Percentiles rank a stretch among this genome's conserved stretches.
Conservation (phyloP, 1,140 invertebrate genomes). For the Teleopsis dalmanni region DNA sequence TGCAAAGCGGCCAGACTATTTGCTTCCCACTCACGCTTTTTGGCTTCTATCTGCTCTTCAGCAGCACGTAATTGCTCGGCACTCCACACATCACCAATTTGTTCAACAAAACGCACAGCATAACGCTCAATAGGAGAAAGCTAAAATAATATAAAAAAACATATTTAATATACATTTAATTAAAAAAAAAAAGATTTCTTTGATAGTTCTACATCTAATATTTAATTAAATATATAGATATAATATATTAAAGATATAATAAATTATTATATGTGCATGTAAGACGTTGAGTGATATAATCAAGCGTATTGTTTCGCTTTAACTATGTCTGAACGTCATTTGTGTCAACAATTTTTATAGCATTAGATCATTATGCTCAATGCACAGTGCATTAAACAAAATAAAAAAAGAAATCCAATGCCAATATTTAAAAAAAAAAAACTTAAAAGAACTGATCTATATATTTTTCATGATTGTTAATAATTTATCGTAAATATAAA, state of each 20-base stretch:
- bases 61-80: constrained; percentile 79
- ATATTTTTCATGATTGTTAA: no score
- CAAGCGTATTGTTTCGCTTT: constrained; percentile 22
- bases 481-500: no score
- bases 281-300: constrained; percentile 44
- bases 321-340: constrained; percentile 18
- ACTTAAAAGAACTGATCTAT: neutral
- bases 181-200: neutral
- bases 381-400: neutral
- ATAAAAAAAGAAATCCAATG: neutral
- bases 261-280: no score
- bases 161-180: neutral
- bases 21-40: constrained; percentile 91
- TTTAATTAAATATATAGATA: neutral
- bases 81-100: constrained; percentile 74
- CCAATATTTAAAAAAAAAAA: neutral
- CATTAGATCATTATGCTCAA: constrained; percentile 7
- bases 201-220: neutral
- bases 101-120: constrained; percentile 87
- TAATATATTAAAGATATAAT: neutral
- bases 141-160: constrained; percentile 49
- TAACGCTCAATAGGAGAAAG: constrained; percentile 86
- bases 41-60: constrained; percentile 81
- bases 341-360: constrained; percentile 1
- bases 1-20: constrained; percentile 66